Conservation (phyloP, 2,888 invertebrate species). For the Agrenia bidenticulata region DNA sequence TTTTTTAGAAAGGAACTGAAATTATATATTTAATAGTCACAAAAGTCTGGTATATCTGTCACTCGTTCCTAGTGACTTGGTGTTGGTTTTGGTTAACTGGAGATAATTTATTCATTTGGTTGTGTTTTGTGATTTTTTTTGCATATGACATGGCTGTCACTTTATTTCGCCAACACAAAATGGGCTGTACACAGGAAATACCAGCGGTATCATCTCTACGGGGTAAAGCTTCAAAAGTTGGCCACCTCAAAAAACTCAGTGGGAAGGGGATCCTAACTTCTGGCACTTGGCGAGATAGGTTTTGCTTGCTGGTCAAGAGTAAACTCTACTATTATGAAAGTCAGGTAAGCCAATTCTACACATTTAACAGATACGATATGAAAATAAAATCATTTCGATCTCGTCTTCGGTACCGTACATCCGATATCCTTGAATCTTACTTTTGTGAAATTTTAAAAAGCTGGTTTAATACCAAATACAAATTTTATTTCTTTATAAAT, state of each 20-base stretch:
- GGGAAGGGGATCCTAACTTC: conserved; percentile 48
- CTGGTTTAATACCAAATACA: neutral
- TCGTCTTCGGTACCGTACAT: neutral
- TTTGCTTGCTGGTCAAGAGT: conserved; percentile 46
- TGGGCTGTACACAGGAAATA: conserved; percentile 43
- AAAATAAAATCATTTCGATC: neutral
- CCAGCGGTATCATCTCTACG: conserved; percentile 39
- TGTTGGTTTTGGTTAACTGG: conserved; percentile 15
- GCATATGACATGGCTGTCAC: conserved; percentile 2
- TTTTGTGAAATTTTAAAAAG: neutral
- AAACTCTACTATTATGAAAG: conserved; percentile 49
- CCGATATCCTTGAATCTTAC: neutral
- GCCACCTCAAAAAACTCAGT: conserved; percentile 47
- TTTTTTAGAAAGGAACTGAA: too few species aligned
- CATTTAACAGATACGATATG: neutral
- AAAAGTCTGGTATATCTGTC: too few species aligned
- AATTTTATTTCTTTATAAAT: conserved; percentile 2
- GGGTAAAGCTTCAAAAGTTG: conserved; percentile 44
- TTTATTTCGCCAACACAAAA: conserved; percentile 16
- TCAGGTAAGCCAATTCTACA: conserved; percentile 33
- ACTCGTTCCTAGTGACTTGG: neutral
- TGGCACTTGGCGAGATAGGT: conserved; percentile 48
- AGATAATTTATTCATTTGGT: conserved; percentile 12
- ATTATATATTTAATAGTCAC: too few species aligned
- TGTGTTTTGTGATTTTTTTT: neutral